Percentiles rank a stretch among this genome's conserved stretches.
phyloP scores from a whole-genome alignment of 2,888 invertebrate species.

The Laothoe populi region DNA sequence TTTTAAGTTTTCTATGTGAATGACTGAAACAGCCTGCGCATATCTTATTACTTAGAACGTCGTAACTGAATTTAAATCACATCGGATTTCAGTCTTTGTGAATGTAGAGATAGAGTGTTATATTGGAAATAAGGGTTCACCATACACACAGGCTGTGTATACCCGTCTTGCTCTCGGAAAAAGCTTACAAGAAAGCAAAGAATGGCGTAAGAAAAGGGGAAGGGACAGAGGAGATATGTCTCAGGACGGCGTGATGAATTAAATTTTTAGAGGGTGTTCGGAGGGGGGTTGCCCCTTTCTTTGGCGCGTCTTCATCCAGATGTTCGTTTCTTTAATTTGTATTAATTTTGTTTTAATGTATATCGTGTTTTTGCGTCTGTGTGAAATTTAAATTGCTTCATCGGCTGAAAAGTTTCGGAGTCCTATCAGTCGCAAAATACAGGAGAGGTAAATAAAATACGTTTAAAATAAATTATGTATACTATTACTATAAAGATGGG shows the following conservation, averaged over 20 bases:
- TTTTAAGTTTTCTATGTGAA: slow-evolving; percentile 81
- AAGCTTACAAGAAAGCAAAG: slow-evolving; percentile 84
- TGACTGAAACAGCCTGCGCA: slow-evolving; percentile 76
- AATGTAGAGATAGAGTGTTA: neutral
- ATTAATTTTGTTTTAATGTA: slow-evolving; percentile 69
- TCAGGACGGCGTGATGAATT: slow-evolving; percentile 82
- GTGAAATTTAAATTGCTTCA: slow-evolving; percentile 9
- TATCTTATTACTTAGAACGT: slow-evolving; percentile 55
- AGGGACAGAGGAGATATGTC: slow-evolving; percentile 81
- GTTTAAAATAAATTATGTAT: too few species aligned
- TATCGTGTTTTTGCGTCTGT: slow-evolving; percentile 36
- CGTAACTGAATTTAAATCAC: slow-evolving; percentile 34
- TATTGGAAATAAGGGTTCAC: slow-evolving; percentile 32
- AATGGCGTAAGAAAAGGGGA: slow-evolving; percentile 80
- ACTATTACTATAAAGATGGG: too few species aligned
- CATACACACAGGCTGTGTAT: slow-evolving; percentile 58
- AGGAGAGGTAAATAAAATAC: too few species aligned
- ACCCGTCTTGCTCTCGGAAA: slow-evolving; percentile 70
- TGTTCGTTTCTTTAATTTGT: slow-evolving; percentile 77
- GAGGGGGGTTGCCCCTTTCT: slow-evolving; percentile 74
- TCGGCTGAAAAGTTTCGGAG: neutral
- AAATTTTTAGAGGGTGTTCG: slow-evolving; percentile 82
- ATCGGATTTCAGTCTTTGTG: slow-evolving; percentile 37
- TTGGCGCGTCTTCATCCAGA: slow-evolving; percentile 76
- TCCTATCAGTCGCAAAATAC: too few species aligned